Base-by-base conservation (phyloP, 2,888 invertebrate genomes). In the Harpalus rufipes region DNA sequence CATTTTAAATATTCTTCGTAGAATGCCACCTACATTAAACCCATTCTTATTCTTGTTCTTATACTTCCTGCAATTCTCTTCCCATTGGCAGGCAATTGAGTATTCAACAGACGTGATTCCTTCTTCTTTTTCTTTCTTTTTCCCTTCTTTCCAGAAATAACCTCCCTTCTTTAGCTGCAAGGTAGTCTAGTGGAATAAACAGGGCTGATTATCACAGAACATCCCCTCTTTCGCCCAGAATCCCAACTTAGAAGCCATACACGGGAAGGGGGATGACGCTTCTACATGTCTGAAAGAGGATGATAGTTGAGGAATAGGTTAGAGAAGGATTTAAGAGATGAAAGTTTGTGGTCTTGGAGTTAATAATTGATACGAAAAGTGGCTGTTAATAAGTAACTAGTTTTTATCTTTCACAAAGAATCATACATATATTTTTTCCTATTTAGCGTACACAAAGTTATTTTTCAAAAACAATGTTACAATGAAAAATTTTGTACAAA, bases 161-260 rank as follows among this genome's bases (percentile, higher is more conserved):
- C 68, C 32, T n/a, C 68, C 68, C 32, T 32, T 14, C 10, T 14
- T 32, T 32, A 14, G 32, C 32, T 25, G 10, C 12, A 68, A 68
- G 68, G 39, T 68, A 68, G 25, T 68, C 68, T 68, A 12, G 68
- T 39, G 68, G 68, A 68, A 68, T 68, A 32, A 68, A 68, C 68
- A 68, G 68, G 32, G 68, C 68, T 68, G 68, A 68, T 68, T 68
- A 68, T 68, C 32, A 39, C 68, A 68, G 39, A 68, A 68, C 68
- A 68, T 68, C 68, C 68, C 59, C 39, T 68, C n/a, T 68, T 14
- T 68, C 32, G 32, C 4, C 32, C 16, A 16, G 1, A 16, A 16
- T 10, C 59, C 44, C 44, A 32, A 32, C 12, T 12, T 14, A 16
- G 7, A 4, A 16, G 59, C 59, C 44, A 8, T 51, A 51, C 44